Evolutionary conservation across 23 tunicate species (phyloP).

Genomic region (Clavelina lepadiformis): DNA sequence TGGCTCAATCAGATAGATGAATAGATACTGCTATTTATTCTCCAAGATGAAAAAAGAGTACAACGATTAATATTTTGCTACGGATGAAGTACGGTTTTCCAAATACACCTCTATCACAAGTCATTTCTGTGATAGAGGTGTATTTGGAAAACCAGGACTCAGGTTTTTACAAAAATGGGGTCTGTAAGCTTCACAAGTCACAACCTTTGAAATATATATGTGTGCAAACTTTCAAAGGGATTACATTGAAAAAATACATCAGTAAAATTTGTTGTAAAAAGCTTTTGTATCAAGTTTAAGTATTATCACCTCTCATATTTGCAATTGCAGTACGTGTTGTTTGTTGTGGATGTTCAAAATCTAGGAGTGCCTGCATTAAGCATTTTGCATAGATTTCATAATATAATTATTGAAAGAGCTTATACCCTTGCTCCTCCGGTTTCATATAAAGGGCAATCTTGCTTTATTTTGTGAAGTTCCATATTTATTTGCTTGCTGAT

Average conservation of each 20-base stretch:
- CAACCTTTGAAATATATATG: slow-evolving; percentile 2
- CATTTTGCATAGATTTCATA: too few species aligned
- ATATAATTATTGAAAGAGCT: too few species aligned
- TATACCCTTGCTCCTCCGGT: slow-evolving; percentile 91
- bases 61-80: too few species aligned
- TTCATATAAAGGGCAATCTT: slow-evolving; percentile 90
- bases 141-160: slow-evolving; percentile 14
- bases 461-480: slow-evolving; percentile 88
- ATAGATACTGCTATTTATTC: slow-evolving; percentile 6
- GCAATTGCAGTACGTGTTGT: background rate
- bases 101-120: too few species aligned
- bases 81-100: too few species aligned
- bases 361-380: too few species aligned
- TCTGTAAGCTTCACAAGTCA: slow-evolving; percentile 13
- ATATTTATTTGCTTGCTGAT: slow-evolving; percentile 87
- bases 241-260: background rate
- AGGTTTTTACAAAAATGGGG: slow-evolving; percentile 1
- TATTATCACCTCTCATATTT: background rate
- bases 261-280: too few species aligned
- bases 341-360: too few species aligned
- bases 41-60: slow-evolving; percentile 10
- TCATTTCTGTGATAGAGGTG: slow-evolving; percentile 7
- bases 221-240: slow-evolving; percentile 12
- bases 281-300: too few species aligned
- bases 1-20: slow-evolving; percentile 5